Conservation (phyloP, 2,888 invertebrate genomes). For the Gymnoscelis rufifasciata region DNA sequence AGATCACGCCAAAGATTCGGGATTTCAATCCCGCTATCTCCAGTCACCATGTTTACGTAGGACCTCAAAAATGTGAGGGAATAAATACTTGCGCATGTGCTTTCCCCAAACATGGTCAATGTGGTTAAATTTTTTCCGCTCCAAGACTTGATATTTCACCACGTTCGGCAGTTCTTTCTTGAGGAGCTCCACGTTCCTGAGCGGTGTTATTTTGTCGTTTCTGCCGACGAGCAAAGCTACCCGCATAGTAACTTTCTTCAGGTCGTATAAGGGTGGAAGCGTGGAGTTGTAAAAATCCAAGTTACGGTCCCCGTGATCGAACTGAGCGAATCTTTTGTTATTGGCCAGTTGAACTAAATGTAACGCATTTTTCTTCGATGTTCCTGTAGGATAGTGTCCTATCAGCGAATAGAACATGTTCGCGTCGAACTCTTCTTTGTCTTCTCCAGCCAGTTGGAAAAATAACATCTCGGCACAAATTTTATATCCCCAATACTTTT, state of each 20-base stretch:
- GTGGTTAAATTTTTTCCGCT: conserved; percentile 38
- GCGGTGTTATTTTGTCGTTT: conserved; percentile 71
- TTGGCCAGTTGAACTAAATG: conserved; percentile 32
- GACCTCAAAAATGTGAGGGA: conserved; percentile 34
- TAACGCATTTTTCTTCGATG: conserved; percentile 34
- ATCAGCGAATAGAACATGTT: conserved; percentile 46
- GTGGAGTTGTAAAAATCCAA: conserved; percentile 8
- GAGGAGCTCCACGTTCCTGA: conserved; percentile 32
- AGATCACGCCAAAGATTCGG: too few relatives aligned
- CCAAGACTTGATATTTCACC: conserved; percentile 32
- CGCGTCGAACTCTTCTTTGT: conserved; percentile 69
- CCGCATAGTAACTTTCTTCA: conserved; percentile 35
- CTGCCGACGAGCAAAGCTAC: conserved; percentile 61
- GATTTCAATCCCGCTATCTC: not conserved
- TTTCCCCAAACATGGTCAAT: conserved; percentile 40
- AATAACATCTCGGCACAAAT: conserved; percentile 19
- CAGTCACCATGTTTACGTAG: conserved; percentile 9
- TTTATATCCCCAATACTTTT: conserved; percentile 13
- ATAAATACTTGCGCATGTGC: conserved; percentile 39
- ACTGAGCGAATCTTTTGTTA: conserved; percentile 10
- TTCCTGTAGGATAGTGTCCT: conserved; percentile 37
- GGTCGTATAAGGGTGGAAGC: conserved; percentile 14
- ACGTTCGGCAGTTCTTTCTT: conserved; percentile 37
- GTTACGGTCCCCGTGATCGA: conserved; percentile 18
- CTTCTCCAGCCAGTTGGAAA: conserved; percentile 57